Evolutionary conservation across 2,797 vertebrate species (phyloP).

Genomic region (Scolopax rusticola): DNA sequence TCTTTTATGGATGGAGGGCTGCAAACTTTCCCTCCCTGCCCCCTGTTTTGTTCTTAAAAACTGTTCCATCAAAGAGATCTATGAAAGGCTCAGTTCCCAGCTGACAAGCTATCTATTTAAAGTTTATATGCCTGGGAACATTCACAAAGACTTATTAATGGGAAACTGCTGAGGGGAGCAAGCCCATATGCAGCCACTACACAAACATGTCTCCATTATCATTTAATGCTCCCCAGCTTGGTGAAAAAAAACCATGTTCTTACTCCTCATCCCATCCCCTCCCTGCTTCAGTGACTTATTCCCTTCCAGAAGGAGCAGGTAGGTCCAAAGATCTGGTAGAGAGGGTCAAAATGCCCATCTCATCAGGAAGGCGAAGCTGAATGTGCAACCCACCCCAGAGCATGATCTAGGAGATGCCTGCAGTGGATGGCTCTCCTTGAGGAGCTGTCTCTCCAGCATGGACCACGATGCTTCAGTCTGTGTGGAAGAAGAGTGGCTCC

Average conservation of each 20-base stretch:
- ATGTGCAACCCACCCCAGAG: neutral
- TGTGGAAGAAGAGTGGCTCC: fast-evolving
- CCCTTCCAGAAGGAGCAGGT: neutral
- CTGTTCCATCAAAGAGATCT: slow-evolving; percentile 61
- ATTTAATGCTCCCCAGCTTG: neutral
- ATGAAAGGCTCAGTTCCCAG: slow-evolving; percentile 48
- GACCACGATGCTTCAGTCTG: fast-evolving
- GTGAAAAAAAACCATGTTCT: neutral
- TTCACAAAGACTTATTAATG: slow-evolving; percentile 50
- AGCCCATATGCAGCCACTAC: neutral
- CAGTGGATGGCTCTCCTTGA: fast-evolving
- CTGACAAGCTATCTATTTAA: slow-evolving; percentile 60
- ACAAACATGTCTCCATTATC: slow-evolving; percentile 15
- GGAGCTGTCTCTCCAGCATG: fast-evolving
- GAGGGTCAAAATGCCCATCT: neutral
- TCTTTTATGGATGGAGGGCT: slow-evolving; percentile 33
- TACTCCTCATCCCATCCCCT: neutral
- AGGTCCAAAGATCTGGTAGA: neutral
- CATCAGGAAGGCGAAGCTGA: neutral
- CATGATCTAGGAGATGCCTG: neutral
- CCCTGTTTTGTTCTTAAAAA: slow-evolving; percentile 4
- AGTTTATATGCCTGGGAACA: slow-evolving; percentile 18
- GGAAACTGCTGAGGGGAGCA: slow-evolving; percentile 5
- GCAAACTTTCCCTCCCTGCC: neutral
- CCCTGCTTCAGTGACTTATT: neutral